Conservation (phyloP, 2,888 invertebrate genomes). For the Malthinus flaveolus region DNA sequence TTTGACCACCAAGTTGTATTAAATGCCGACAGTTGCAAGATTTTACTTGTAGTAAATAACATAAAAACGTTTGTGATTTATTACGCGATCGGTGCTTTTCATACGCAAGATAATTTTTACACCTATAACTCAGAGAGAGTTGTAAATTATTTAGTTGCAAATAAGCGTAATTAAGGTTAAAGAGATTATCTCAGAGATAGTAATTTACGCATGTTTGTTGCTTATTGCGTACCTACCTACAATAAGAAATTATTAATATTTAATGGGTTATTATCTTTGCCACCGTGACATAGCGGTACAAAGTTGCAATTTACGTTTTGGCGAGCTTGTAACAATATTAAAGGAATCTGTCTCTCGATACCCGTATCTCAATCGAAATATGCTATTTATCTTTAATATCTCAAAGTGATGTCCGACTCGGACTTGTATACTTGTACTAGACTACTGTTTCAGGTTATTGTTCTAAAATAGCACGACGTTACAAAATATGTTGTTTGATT, state of each 20-base stretch:
- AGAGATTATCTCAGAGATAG: slow-evolving; percentile 14
- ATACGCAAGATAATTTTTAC: neutral
- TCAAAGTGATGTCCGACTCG: slow-evolving; percentile 11
- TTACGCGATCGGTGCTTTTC: too few species aligned
- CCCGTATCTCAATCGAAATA: slow-evolving; percentile 25
- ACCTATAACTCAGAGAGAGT: neutral
- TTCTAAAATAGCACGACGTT: slow-evolving; percentile 27
- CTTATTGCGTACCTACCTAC: slow-evolving; percentile 12
- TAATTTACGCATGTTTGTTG: slow-evolving; percentile 21
- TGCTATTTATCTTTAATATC: slow-evolving; percentile 19
- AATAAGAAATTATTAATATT: slow-evolving; percentile 25
- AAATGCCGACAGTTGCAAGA: too few species aligned
- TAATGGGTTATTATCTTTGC: slow-evolving; percentile 20
- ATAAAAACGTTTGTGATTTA: too few species aligned
- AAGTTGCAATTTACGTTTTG: slow-evolving; percentile 12
- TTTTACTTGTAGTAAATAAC: too few species aligned
- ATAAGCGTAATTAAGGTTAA: slow-evolving; percentile 26
- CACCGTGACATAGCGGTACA: slow-evolving; percentile 18
- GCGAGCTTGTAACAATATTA: neutral
- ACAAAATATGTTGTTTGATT: slow-evolving; percentile 27
- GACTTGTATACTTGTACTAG: slow-evolving; percentile 21
- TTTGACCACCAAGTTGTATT: too few species aligned
- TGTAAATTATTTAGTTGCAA: slow-evolving; percentile 11
- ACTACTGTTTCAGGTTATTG: slow-evolving; percentile 27
- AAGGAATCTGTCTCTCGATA: slow-evolving; percentile 23